Evolutionary conservation across 64 coral and sea anemone species (phyloP), one percentile per base, ranked within the genome.

Genomic region (Porites lutea): DNA sequence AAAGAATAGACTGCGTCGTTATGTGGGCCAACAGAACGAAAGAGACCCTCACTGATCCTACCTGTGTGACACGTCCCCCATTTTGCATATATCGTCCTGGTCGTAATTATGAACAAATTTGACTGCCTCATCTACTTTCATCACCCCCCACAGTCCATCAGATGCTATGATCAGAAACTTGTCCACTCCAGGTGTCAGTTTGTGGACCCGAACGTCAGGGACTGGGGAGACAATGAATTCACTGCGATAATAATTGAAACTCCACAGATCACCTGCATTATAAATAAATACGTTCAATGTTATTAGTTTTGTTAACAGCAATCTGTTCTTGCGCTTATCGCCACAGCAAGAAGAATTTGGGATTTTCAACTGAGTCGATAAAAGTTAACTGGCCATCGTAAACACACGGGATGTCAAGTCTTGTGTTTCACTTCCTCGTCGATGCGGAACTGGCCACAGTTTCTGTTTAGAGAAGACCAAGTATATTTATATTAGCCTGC

Each of bases 141-240:
- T 88, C 27, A 95, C 94, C 2, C 94, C 94, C 96, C 96, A 98
- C 45, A 98, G 87, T 74, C 96, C 96, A 87, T 98, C 96, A 9
- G 84, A 88, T 37, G 96, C 96, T 23, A 98, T 75, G n/a, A 98
- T 87, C 11, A 98, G 59, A 93, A 90, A 95, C 66, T 93, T 93
- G 20, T 98, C 90, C 68, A 76, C 52, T 37, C 72, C 81, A 64
- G 96, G 96, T 8, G 89, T 81, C 10, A 98, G 79, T 18, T 77
- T 90, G 21, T 93, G 89, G 14, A 95, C 93, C 7, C 89, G 86
- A 6, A 98, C 94, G 85, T 98, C 96, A 8, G 96, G 96, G 3
- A 95, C 75, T 60, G 96, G 96, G 13, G 96, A 98, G 10, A 98
- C 96, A 5, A 93, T 83, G 21, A 95, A 98, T 45, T 98, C 96